These are phyloP conservation scores for Phoebastria nigripes DNA, from an alignment of 2,797 vertebrate genomes.

Conservation along the genomic window DNA sequence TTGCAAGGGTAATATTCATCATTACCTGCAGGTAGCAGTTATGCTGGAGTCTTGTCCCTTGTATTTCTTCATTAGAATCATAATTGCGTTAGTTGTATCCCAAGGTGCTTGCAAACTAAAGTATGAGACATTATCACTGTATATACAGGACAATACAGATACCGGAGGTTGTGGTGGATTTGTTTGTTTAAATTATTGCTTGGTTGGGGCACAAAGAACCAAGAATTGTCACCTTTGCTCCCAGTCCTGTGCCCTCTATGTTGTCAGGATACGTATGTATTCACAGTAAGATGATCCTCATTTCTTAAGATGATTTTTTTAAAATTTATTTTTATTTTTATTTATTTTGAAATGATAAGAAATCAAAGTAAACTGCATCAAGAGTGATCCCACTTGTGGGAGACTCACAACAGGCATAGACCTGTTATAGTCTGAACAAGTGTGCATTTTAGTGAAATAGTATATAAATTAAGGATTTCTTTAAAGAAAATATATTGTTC, in stretches of 20 bases:
- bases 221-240: not conserved
- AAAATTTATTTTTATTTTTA: not conserved
- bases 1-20: not conserved
- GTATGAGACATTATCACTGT: not conserved
- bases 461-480: not conserved
- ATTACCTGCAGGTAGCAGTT: not conserved
- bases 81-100: not conserved
- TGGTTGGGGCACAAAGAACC: not conserved
- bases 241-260: not conserved
- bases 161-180: not conserved
- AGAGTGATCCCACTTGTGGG: not conserved
- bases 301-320: not conserved
- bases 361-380: not conserved
- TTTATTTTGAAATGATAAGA: not conserved
- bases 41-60: not conserved
- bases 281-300: not conserved
- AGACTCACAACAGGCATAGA: not conserved
- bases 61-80: not conserved
- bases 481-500: not conserved
- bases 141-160: not conserved
- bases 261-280: not conserved
- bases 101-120: not conserved
- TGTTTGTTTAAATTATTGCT: not conserved
- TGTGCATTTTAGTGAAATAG: not conserved
- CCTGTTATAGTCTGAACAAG: not conserved